Percentiles rank a stretch among this genome's conserved stretches.
phyloP scores from a whole-genome alignment of 2,113 vertebrate genomes.

The Budorcas taxicolor region DNA sequence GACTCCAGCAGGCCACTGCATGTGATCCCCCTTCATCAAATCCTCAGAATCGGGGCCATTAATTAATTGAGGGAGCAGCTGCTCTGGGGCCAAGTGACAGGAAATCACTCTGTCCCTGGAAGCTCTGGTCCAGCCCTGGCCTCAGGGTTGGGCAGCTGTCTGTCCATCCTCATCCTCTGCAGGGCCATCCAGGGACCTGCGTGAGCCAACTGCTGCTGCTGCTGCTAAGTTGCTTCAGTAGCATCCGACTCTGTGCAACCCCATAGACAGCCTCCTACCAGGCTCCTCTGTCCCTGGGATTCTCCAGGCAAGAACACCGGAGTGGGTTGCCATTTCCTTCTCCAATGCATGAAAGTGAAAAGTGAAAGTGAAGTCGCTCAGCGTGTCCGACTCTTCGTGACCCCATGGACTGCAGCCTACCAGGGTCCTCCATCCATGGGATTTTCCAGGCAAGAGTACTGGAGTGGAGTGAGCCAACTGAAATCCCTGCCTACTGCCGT shows the following conservation, averaged over 20 bases:
- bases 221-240: no score
- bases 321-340: no score
- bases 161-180: background rate
- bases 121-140: background rate
- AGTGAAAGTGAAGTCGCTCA: no score
- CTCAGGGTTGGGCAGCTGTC: background rate
- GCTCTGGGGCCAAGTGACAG: constrained; percentile 32
- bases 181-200: background rate
- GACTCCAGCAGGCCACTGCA: background rate
- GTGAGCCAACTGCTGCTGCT: background rate
- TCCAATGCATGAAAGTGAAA: no score
- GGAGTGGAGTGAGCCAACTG: background rate
- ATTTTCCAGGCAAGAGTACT: no score
- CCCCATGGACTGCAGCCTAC: no score
- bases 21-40: constrained; percentile 20
- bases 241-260: no score
- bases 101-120: constrained; percentile 46
- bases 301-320: no score
- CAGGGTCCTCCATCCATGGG: no score
- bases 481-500: background rate
- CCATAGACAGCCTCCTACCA: no score
- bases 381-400: accelerated
- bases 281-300: no score
- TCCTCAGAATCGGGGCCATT: constrained; percentile 22
- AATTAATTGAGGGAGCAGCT: constrained; percentile 50